Base-by-base conservation (phyloP, 2,113 vertebrate species). In the Poeciliopsis retropinna region DNA sequence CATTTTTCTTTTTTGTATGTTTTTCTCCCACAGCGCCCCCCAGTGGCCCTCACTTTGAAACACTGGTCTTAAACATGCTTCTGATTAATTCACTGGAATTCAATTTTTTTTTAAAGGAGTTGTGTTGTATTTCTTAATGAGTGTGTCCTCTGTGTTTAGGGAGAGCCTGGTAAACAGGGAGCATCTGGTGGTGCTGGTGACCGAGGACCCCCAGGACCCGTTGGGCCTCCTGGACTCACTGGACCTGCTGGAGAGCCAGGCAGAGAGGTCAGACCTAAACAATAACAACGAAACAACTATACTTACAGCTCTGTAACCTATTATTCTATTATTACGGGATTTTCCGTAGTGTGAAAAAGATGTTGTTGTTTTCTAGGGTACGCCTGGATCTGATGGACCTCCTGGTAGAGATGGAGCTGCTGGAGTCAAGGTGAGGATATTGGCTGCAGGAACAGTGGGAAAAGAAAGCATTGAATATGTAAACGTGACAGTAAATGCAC, bases 121-220 rank as follows among this genome's bases (percentile, higher is more conserved):
- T 28, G 1, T 10, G 1, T 10, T 57, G 14, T 39, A 63, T 34
- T 37, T 6, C 66, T 37, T 37, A 22, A 57, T 34, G 11, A 29
- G 22, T 19, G 62, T 63, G 64, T 70, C 10, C 54, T 68, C 34
- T 87, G 73, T 83, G 39, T 89, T 60, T 71, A 99, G 97, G 98
- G 98, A 28, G 98, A 99, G 77, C 98, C 97, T 68, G 97, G 97
- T 30, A 99, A 99, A 92, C 98, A 99, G 92, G 98, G 98, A 91
- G 89, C 87, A 3, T 9, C 96, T 25, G 98, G 98, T 8, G 78
- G 91, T 29, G 71, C 91, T 9, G 98, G 98, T 0, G 98, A 99
- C 88, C 95, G 98, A 13, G 98, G 98, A 17, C 96, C 97, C 29
- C 97, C 98, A 17, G 97, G 97, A 44, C 97, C 97, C 0, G 96